Conservation (phyloP, 2,888 invertebrate genomes). For the Harpagoxenus sublaevis region DNA sequence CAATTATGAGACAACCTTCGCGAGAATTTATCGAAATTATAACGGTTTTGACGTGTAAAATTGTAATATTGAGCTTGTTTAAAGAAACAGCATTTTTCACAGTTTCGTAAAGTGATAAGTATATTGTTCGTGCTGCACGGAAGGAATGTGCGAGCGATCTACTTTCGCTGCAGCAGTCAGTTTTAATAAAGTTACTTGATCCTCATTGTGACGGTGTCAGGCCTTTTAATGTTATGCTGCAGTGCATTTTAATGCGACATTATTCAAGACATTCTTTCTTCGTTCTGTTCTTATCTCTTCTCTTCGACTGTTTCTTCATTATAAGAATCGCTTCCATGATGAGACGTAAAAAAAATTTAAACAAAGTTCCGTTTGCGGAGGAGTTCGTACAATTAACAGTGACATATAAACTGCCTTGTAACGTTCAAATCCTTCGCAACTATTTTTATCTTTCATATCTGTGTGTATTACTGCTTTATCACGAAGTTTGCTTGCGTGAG, state of each 20-base stretch:
- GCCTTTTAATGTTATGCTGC: neutral
- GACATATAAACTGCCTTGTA: neutral
- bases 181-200: neutral
- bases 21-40: neutral
- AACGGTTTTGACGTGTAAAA: neutral
- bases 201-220: conserved; percentile 9
- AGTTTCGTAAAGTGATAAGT: neutral
- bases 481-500: neutral
- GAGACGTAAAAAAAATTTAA: neutral
- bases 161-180: neutral
- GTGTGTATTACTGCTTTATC: neutral
- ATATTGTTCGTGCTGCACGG: neutral
- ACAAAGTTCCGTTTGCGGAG: neutral
- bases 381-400: neutral
- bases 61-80: neutral
- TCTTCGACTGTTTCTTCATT: neutral
- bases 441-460: neutral
- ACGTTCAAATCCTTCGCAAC: neutral
- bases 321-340: neutral
- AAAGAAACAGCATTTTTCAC: neutral
- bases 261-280: neutral
- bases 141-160: neutral
- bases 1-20: too few relatives aligned
- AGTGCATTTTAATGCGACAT: conserved; percentile 4
- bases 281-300: neutral